Evolutionary conservation across 2,888 invertebrate genomes (phyloP).

Genomic region (Tetranychus piercei): DNA sequence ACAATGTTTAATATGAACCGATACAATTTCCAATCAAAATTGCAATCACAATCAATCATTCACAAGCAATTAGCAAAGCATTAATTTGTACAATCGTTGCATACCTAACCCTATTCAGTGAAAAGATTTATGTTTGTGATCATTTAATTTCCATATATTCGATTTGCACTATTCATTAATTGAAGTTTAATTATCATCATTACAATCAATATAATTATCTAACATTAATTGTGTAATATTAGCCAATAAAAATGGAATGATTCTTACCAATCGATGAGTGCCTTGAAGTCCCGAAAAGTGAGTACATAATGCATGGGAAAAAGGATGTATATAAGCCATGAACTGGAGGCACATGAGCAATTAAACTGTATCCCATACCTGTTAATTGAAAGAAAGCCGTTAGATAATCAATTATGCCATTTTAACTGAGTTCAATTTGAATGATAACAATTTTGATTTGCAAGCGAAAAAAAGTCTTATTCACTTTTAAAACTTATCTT

Average conservation of each 20-base stretch:
- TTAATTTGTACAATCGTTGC: neutral
- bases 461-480: too few relatives aligned
- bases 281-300: slow-evolving; percentile 20
- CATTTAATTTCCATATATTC: too few relatives aligned
- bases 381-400: neutral
- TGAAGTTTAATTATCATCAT: too few relatives aligned
- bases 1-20: neutral
- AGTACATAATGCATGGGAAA: slow-evolving; percentile 20
- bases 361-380: slow-evolving; percentile 23
- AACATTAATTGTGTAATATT: neutral
- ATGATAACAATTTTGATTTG: too few relatives aligned
- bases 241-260: neutral
- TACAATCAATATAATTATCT: neutral
- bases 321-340: slow-evolving; percentile 22
- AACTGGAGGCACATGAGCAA: slow-evolving; percentile 21
- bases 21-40: neutral
- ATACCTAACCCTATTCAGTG: too few relatives aligned
- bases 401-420: neutral
- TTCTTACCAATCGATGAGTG: slow-evolving; percentile 21
- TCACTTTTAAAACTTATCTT: too few relatives aligned
- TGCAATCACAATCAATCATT: neutral
- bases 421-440: neutral
- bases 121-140: too few relatives aligned
- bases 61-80: neutral
- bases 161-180: too few relatives aligned